Conservation (phyloP, 1,140 invertebrate genomes). For the Papilio polytes region DNA sequence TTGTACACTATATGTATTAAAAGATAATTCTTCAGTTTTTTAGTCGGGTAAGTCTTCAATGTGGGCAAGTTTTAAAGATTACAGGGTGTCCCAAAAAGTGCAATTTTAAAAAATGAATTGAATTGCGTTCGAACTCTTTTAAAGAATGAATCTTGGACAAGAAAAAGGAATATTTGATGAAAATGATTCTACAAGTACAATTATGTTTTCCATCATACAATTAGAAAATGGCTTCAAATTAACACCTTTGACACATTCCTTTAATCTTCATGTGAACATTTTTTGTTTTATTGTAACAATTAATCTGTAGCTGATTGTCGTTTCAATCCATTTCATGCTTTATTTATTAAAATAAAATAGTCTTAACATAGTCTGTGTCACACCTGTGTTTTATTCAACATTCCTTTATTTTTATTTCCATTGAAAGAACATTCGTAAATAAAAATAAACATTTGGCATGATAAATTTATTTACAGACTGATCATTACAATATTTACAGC, state of each 20-base stretch:
- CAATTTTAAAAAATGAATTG: background rate
- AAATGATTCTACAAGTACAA: conserved; percentile 7
- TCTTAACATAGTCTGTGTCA: conserved; percentile 40
- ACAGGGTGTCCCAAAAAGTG: background rate
- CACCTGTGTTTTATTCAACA: conserved; percentile 36
- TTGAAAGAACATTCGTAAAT: background rate
- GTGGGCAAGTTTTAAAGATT: background rate
- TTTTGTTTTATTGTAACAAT: background rate
- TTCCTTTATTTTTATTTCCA: background rate
- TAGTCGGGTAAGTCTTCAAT: too few relatives aligned
- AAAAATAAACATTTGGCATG: conserved; percentile 41
- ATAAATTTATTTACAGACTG: conserved; percentile 8
- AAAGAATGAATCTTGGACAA: background rate
- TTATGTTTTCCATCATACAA: background rate
- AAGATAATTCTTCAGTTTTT: too few relatives aligned
- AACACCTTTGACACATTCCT: background rate
- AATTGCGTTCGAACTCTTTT: background rate
- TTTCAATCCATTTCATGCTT: conserved; percentile 50
- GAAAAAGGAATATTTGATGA: background rate
- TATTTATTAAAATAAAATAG: conserved; percentile 71
- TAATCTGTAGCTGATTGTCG: background rate
- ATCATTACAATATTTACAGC: background rate
- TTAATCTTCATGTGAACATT: background rate
- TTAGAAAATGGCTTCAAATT: background rate
- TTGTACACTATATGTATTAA: background rate